Evolutionary conservation across 2,888 invertebrate genomes (phyloP), one percentile per base, ranked within the genome.

Genomic region (Habroteleia sp.): DNA sequence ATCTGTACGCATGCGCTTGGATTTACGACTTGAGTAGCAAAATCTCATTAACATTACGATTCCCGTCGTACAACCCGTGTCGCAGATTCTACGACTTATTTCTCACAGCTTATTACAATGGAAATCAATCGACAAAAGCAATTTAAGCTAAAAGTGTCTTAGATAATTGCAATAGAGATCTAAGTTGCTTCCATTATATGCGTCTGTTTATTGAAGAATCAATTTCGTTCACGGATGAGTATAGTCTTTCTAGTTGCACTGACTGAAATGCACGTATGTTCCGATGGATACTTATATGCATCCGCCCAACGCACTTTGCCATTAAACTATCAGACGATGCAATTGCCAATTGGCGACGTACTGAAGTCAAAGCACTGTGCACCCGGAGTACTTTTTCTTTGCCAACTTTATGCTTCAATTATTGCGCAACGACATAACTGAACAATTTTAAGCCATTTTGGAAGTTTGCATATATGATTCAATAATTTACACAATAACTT

Each of bases 301-400:
- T 68, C 58, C 60, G 52, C 60, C 42, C 42, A 56, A 56, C 54
- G 74, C 68, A 52, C 60, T 66, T 62, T 42, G 79, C 81, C 81
- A 83, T 83, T 84, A 82, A 81, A 79, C 78, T 83, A 83, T 84
- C 83, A 83, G 83, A 83, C 83, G 80, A 72, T 79, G 81, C 81
- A 81, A 84, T 84, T 83, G 81, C 77, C 83, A 83, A 84, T 84
- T 84, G 81, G 75, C 72, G 69, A 72, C 48, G 62, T 66, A 66
- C 37, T 23, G 48, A 54, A 54, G 69, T 60, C 62, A 69, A 73
- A 73, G 60, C 44, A 71, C 54, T 58, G n/a, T n/a, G 48, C 31
- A 29, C 29, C 39, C 31, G 16, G 65, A 29, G 62, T 65, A 58
- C 69, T 68, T 76, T 74, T 74, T 71, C 68, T 62, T 75, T 71